Percentiles rank a stretch among this genome's conserved stretches.
Evolutionary conservation across 2,113 vertebrate species (phyloP).

Genomic region (Pungitius pungitius): DNA sequence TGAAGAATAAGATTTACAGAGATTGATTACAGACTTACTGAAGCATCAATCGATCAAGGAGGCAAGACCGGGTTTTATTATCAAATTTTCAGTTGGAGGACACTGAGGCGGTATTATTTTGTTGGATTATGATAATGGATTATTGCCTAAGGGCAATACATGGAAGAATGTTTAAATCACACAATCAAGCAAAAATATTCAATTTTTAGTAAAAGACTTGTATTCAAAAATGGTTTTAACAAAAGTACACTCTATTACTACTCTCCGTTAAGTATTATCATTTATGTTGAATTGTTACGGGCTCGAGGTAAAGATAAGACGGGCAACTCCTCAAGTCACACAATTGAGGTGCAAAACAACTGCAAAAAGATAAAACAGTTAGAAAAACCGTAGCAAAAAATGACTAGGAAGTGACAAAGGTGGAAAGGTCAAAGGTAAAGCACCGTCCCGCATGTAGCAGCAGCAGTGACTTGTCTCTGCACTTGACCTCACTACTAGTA

Average conservation of each 20-base stretch:
- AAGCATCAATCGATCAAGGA: conserved; percentile 12
- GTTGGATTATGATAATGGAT: background rate
- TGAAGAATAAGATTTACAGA: conserved; percentile 30
- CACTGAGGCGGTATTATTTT: background rate
- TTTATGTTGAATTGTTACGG: background rate
- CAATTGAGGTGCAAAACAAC: too few species aligned
- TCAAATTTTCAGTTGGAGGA: conserved; percentile 8
- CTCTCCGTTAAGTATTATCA: background rate
- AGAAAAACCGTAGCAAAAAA: too few species aligned
- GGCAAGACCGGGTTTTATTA: background rate
- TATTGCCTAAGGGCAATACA: background rate
- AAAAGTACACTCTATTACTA: background rate
- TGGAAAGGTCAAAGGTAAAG: conserved; percentile 26
- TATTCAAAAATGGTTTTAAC: background rate
- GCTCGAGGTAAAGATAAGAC: too few species aligned
- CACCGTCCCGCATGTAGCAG: conserved; percentile 2
- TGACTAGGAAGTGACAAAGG: conserved; percentile 7
- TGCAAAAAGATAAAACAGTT: too few species aligned
- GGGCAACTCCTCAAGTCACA: too few species aligned
- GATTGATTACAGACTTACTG: conserved; percentile 24
- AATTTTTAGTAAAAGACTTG: background rate
- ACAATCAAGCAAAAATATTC: background rate
- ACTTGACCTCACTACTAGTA: background rate
- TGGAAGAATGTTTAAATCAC: background rate
- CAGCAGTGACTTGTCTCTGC: background rate